phyloP scores from a whole-genome alignment of 2,888 invertebrate genomes.

The Drymonia ruficornis region DNA sequence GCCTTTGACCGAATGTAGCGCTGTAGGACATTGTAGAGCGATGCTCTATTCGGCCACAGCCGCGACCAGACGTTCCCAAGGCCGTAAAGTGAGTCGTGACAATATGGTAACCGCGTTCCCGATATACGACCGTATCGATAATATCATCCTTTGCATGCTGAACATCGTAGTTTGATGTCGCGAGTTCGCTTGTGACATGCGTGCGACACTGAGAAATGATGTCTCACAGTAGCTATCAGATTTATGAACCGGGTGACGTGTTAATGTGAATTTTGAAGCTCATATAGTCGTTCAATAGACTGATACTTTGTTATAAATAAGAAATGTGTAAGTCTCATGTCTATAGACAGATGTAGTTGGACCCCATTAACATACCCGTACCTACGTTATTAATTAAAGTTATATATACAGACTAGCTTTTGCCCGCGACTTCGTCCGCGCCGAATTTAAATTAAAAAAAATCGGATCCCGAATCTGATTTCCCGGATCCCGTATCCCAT shows the following conservation, averaged over 20 bases:
- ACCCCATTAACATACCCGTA: too few relatives aligned
- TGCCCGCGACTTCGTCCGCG: too few relatives aligned
- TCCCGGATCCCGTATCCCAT: too few relatives aligned
- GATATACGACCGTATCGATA: conserved; percentile 59
- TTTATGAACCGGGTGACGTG: background rate
- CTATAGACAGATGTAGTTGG: too few relatives aligned
- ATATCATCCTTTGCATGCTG: conserved; percentile 67
- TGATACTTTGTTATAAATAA: too few relatives aligned
- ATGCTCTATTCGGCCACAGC: conserved; percentile 44
- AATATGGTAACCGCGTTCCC: conserved; percentile 63
- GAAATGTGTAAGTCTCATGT: too few relatives aligned
- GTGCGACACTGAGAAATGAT: conserved; percentile 49
- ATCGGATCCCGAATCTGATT: too few relatives aligned
- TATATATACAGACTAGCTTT: too few relatives aligned
- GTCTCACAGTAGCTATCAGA: conserved; percentile 35
- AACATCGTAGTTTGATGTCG: conserved; percentile 49
- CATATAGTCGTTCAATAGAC: too few relatives aligned
- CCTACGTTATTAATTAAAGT: too few relatives aligned
- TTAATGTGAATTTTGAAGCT: background rate
- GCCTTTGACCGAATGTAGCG: background rate
- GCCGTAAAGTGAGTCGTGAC: conserved; percentile 61
- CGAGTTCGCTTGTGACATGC: conserved; percentile 52
- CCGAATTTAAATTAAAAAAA: too few relatives aligned
- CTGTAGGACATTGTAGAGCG: conserved; percentile 39
- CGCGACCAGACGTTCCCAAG: conserved; percentile 60